phyloP scores from a whole-genome alignment of 1,140 invertebrate species.

The Saxidomus purpurata region DNA sequence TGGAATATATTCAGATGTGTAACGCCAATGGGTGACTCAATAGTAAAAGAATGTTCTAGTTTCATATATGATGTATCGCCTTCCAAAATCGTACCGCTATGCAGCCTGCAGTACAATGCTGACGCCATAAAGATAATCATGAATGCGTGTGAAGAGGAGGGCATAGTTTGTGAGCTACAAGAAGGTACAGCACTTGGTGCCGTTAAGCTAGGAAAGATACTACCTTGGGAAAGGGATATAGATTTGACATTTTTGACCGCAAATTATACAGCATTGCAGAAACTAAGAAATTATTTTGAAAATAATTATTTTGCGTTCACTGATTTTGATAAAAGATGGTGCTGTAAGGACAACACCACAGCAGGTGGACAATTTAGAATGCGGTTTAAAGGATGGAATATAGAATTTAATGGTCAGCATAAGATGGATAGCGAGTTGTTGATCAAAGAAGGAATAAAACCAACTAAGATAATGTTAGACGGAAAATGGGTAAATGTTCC shows the following conservation, averaged over 20 bases:
- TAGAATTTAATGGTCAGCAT: conserved; percentile 72
- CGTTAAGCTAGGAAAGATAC: conserved; percentile 78
- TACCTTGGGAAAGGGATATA: conserved; percentile 82
- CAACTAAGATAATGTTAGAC: conserved; percentile 76
- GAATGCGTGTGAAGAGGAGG: conserved; percentile 55
- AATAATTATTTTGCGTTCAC: conserved; percentile 65
- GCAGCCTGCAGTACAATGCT: conserved; percentile 60
- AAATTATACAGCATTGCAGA: conserved; percentile 66
- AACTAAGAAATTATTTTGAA: conserved; percentile 56
- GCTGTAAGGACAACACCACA: conserved; percentile 67
- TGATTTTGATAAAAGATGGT: conserved; percentile 57
- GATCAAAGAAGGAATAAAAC: conserved; percentile 44
- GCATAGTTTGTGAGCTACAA: conserved; percentile 77
- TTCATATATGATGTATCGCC: too few species aligned
- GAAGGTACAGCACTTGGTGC: conserved; percentile 79
- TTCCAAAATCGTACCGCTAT: conserved; percentile 12
- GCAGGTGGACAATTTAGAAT: conserved; percentile 66
- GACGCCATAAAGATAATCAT: conserved; percentile 65
- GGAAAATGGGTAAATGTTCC: conserved; percentile 78
- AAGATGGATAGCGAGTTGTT: conserved; percentile 68
- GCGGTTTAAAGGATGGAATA: conserved; percentile 55
- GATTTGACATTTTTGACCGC: conserved; percentile 73
- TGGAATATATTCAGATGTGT: conserved; percentile 10
- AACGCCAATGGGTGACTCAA: background rate
- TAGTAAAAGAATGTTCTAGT: background rate